Evolutionary conservation across 2,113 vertebrate species (phyloP).

Genomic region (Nestor notabilis): DNA sequence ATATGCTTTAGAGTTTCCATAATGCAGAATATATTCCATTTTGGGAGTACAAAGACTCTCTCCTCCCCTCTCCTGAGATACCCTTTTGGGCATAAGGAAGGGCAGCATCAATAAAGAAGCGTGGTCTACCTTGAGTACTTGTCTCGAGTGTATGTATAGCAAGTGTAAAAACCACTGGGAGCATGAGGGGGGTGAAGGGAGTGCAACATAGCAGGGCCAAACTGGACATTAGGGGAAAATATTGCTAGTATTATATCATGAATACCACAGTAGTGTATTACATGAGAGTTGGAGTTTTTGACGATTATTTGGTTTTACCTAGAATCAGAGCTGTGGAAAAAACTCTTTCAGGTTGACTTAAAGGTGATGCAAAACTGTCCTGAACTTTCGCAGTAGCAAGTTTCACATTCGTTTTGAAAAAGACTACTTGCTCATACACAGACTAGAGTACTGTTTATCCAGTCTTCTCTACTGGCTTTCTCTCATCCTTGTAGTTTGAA

Average conservation of each 20-base stretch:
- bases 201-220: neutral
- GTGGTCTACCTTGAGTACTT: neutral
- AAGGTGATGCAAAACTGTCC: neutral
- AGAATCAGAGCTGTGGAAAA: neutral
- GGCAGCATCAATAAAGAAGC: neutral
- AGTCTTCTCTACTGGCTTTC: neutral
- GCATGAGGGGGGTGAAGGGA: neutral
- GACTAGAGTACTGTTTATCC: rapidly evolving
- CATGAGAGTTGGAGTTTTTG: neutral
- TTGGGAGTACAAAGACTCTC: neutral
- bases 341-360: neutral
- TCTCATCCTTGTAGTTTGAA: neutral
- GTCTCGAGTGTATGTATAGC: neutral
- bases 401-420: neutral
- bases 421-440: neutral
- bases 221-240: neutral
- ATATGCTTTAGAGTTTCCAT: neutral
- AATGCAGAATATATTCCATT: neutral
- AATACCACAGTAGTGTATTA: neutral
- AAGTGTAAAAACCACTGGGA: neutral
- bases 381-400: neutral
- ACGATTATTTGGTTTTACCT: neutral
- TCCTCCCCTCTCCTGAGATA: neutral
- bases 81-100: neutral
- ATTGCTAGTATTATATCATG: neutral